Percentiles rank a stretch among this genome's conserved stretches.
Conservation (phyloP, 1,140 invertebrate genomes). For the Archegozetes longisetosus region DNA sequence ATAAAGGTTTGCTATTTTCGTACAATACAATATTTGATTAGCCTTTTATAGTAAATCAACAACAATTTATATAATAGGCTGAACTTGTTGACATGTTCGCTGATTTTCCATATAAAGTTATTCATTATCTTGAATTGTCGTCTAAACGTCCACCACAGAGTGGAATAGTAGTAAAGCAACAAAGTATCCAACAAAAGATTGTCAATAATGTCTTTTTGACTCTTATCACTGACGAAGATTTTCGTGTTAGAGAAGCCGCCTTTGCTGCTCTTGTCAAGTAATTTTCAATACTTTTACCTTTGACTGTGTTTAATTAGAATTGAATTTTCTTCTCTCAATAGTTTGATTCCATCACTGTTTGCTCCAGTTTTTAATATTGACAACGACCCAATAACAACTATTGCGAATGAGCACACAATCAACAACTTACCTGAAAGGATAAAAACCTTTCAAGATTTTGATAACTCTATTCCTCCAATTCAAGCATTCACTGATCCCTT, state of each 20-base stretch:
- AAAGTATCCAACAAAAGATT: conserved; percentile 1
- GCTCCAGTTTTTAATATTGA: conserved; percentile 28
- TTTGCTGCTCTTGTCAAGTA: conserved; percentile 48
- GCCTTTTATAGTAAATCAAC: background rate
- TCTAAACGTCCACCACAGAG: background rate
- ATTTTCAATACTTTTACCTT: background rate
- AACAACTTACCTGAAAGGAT: background rate
- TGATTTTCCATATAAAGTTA: conserved; percentile 14
- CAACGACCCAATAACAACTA: conserved; percentile 29
- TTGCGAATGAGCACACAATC: conserved; percentile 25
- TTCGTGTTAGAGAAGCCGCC: conserved; percentile 53
- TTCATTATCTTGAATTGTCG: conserved; percentile 15
- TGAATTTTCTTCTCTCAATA: conserved; percentile 26
- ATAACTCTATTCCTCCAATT: background rate
- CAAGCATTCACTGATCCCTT: conserved; percentile 4
- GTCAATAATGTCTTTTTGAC: conserved; percentile 42
- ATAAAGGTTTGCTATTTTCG: conserved; percentile 53
- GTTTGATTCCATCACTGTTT: conserved; percentile 20
- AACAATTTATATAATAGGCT: background rate
- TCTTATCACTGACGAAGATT: conserved; percentile 54
- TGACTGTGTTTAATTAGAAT: background rate
- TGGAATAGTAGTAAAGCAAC: background rate
- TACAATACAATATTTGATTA: conserved; percentile 27
- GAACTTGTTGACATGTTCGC: background rate
- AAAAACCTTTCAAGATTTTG: background rate